These are phyloP conservation scores for Eulacestoma nigropectus DNA, from an alignment of 2,113 vertebrate species.

Conservation along the genomic window DNA sequence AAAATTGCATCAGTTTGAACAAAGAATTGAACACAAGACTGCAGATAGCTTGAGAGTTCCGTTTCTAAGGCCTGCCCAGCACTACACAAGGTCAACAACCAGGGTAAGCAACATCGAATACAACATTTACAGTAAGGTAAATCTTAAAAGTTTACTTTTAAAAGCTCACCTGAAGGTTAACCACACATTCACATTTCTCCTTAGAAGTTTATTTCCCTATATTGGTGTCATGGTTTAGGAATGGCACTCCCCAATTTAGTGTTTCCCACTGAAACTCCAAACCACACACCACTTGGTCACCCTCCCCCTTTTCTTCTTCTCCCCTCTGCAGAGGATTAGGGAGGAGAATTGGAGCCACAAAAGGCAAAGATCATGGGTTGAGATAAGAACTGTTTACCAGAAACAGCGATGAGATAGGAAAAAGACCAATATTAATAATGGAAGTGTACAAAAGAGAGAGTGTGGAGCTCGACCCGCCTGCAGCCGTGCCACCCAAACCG, in stretches of 20 bases:
- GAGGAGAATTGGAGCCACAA: neutral
- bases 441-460: neutral
- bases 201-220: neutral
- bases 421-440: neutral
- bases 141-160: neutral
- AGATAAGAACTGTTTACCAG: neutral
- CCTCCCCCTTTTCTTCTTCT: neutral
- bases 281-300: neutral
- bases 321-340: neutral
- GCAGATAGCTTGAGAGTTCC: accelerated
- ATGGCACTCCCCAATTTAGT: neutral
- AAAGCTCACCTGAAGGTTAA: neutral
- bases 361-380: neutral
- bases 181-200: neutral
- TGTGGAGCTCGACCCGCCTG: accelerated
- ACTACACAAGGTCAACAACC: neutral
- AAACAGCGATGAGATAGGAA: neutral
- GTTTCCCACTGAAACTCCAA: neutral
- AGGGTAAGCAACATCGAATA: neutral
- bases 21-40: neutral
- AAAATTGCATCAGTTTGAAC: neutral
- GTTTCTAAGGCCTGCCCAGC: neutral
- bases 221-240: neutral
- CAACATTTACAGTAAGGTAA: neutral
- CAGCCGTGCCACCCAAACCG: accelerated